Conservation (phyloP, 2,888 invertebrate genomes). For the Trisateles emortualis region DNA sequence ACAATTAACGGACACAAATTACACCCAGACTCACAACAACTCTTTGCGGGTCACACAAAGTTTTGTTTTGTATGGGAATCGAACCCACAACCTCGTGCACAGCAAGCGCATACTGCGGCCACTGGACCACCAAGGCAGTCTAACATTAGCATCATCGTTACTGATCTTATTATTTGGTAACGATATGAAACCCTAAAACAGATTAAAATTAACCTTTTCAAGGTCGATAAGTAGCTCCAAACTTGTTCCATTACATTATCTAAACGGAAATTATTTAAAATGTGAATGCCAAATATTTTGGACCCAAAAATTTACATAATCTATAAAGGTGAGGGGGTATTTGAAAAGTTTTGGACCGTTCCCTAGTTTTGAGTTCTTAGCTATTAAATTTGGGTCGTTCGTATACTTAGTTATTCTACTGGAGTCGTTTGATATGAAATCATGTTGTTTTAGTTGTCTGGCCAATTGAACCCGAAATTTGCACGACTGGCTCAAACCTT, state of each 20-base stretch:
- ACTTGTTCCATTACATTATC: constrained; percentile 68
- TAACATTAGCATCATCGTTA: too few species aligned
- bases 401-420: not conserved
- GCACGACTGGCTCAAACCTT: too few species aligned
- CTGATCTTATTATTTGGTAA: too few species aligned
- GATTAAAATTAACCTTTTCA: constrained; percentile 39
- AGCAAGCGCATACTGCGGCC: too few species aligned
- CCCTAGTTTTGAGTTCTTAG: constrained; percentile 15
- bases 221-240: constrained; percentile 65
- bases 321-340: constrained; percentile 51
- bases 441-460: too few species aligned
- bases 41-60: too few species aligned
- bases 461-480: too few species aligned
- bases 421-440: not conserved
- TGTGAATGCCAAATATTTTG: constrained; percentile 73
- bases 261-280: constrained; percentile 77
- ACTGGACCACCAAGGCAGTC: too few species aligned
- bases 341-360: constrained; percentile 8
- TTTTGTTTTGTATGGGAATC: too few species aligned
- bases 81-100: too few species aligned
- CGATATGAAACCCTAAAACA: constrained; percentile 39
- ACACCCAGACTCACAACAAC: too few species aligned
- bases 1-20: too few species aligned
- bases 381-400: not conserved
- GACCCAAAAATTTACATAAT: constrained; percentile 75